A percentile compares a stretch with the other conserved stretches of the same genome.
phyloP scores from a whole-genome alignment of 2,797 vertebrate species.

The Choloepus didactylus region DNA sequence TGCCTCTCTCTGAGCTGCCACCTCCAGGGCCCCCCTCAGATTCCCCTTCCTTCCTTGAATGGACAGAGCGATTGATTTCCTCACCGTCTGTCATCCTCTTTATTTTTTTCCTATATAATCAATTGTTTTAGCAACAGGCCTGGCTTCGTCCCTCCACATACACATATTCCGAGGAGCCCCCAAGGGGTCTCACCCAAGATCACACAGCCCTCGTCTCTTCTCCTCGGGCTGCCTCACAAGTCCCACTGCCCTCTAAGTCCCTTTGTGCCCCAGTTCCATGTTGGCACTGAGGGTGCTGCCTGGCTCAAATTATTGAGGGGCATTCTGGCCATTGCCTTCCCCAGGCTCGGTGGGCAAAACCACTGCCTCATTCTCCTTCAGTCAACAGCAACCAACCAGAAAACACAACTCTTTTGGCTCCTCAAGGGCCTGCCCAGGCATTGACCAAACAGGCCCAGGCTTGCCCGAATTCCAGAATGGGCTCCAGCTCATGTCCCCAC shows the following conservation, averaged over 20 bases:
- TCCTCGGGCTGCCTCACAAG: too few relatives aligned
- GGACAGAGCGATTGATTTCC: background rate
- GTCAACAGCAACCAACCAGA: background rate
- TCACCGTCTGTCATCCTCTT: background rate
- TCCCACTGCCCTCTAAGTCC: too few relatives aligned
- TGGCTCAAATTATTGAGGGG: too few relatives aligned
- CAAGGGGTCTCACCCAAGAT: accelerated
- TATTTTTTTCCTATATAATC: background rate
- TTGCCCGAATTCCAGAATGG: slow-evolving; percentile 34
- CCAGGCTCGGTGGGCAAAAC: background rate
- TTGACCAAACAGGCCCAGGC: slow-evolving; percentile 34
- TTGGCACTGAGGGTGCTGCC: background rate
- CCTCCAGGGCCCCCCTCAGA: background rate
- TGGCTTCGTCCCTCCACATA: too few relatives aligned
- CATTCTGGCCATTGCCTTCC: too few relatives aligned
- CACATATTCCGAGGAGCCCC: background rate
- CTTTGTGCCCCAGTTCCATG: background rate
- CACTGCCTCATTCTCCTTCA: background rate
- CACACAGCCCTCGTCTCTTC: background rate
- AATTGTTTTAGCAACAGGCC: background rate
- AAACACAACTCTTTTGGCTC: background rate
- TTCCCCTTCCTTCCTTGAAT: background rate
- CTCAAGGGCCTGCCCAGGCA: background rate
- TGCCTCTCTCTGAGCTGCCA: background rate
- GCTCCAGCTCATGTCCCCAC: background rate